A percentile compares a stretch with the other conserved stretches of the same genome.
These are phyloP conservation scores for Cathartes aura DNA, from an alignment of 2,113 vertebrate species.

Conservation along the genomic window DNA sequence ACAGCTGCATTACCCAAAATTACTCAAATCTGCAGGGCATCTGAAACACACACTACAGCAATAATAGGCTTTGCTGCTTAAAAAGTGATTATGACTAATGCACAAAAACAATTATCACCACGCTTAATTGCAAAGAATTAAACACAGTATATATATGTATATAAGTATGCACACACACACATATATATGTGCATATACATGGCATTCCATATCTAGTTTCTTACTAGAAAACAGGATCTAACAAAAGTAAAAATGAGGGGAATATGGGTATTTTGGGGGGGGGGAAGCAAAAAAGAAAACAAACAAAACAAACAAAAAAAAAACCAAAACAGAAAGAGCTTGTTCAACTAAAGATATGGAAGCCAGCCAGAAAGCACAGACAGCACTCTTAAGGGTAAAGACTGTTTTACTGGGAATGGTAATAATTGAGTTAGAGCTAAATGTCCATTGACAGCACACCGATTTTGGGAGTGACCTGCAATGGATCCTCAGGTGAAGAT, in stretches of 20 bases:
- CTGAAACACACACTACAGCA: slow-evolving; percentile 65
- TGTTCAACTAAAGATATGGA: background rate
- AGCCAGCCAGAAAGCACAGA: background rate
- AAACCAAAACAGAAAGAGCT: background rate
- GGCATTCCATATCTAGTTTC: background rate
- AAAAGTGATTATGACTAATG: slow-evolving; percentile 79
- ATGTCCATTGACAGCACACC: background rate
- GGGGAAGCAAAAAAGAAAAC: background rate
- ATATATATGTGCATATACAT: background rate
- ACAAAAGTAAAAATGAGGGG: background rate
- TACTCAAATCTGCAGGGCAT: slow-evolving; percentile 79
- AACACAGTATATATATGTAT: background rate
- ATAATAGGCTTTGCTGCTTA: slow-evolving; percentile 78
- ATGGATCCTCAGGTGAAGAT: background rate
- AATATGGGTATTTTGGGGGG: background rate
- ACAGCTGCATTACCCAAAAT: slow-evolving; percentile 77
- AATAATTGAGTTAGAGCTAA: background rate
- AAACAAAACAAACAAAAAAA: background rate
- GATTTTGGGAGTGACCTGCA: background rate
- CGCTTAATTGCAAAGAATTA: slow-evolving; percentile 71
- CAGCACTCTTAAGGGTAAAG: background rate
- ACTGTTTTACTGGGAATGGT: background rate
- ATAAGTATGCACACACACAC: background rate
- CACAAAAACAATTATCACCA: slow-evolving; percentile 73
- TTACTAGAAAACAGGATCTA: background rate